Percentiles rank a stretch among this genome's conserved stretches.
Conservation (phyloP, 2,797 vertebrate genomes). For the Anguilla pacifica region DNA sequence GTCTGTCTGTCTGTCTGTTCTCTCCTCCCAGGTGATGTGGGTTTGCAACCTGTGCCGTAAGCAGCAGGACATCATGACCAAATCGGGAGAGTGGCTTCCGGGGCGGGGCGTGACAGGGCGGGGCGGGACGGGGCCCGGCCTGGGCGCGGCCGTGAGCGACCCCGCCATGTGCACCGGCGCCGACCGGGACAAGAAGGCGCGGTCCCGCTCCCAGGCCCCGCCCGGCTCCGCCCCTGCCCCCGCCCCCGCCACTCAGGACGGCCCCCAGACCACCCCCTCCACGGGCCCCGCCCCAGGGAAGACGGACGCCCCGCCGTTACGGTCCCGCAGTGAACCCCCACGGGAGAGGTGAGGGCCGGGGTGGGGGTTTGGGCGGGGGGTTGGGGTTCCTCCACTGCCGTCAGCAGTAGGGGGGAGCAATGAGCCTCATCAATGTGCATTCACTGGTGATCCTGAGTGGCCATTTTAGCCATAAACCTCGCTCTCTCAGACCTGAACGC, state of each 20-base stretch:
- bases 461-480: neutral
- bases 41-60: conserved; percentile 99
- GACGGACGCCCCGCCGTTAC: conserved; percentile 67
- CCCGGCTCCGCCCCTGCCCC: conserved; percentile 65
- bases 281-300: conserved; percentile 65
- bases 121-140: conserved; percentile 72
- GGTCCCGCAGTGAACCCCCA: conserved; percentile 94
- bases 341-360: conserved; percentile 81
- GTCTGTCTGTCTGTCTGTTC: conserved; percentile 45
- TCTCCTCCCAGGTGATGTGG: conserved; percentile 89
- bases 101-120: conserved; percentile 78
- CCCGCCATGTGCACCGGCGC: conserved; percentile 81
- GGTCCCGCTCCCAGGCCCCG: conserved; percentile 87
- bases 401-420: too few relatives aligned
- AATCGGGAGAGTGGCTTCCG: conserved; percentile 93
- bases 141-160: conserved; percentile 86
- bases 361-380: too few relatives aligned
- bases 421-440: too few relatives aligned
- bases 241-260: conserved; percentile 72
- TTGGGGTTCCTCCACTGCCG: too few relatives aligned
- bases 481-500: neutral
- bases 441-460: too few relatives aligned
- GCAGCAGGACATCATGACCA: conserved; percentile 96
- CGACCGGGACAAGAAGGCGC: conserved; percentile 83
- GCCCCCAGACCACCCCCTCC: conserved; percentile 58